Evolutionary conservation across 2,888 invertebrate genomes (phyloP).

Genomic region (Lasioglossum pauxillum): DNA sequence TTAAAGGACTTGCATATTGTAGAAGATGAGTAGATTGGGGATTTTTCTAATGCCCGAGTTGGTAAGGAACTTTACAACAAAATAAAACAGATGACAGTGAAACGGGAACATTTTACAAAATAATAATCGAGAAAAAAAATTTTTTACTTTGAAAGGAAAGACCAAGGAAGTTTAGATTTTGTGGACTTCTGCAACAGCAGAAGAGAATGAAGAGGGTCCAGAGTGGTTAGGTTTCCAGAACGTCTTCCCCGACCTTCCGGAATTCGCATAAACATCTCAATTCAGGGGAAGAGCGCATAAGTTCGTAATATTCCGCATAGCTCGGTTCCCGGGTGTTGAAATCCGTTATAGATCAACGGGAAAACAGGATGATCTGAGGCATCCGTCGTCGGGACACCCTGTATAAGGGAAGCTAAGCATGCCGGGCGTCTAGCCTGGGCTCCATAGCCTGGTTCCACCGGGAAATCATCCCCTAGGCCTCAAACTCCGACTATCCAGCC

Average conservation of each 20-base stretch:
- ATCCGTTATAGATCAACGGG: background rate
- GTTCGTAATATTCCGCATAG: background rate
- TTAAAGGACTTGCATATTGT: too few relatives aligned
- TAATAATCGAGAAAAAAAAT: too few relatives aligned
- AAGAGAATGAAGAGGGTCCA: too few relatives aligned
- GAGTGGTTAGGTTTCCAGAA: too few relatives aligned
- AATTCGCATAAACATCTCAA: background rate
- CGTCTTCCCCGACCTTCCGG: background rate
- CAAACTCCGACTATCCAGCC: conserved; percentile 67
- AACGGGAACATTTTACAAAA: too few relatives aligned
- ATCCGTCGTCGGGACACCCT: conserved; percentile 28
- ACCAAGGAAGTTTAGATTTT: too few relatives aligned
- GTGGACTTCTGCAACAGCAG: too few relatives aligned
- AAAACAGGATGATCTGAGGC: background rate
- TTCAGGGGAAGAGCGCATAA: background rate
- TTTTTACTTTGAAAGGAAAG: too few relatives aligned
- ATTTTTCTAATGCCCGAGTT: too few relatives aligned
- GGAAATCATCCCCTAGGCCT: conserved; percentile 82
- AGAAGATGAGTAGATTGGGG: too few relatives aligned
- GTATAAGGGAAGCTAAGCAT: conserved; percentile 57
- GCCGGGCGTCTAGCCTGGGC: conserved; percentile 55
- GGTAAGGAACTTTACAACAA: background rate
- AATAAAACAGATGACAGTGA: too few relatives aligned
- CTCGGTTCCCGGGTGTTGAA: background rate
- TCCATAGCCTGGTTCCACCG: conserved; percentile 68